Evolutionary conservation across 1,140 invertebrate species (phyloP), one percentile per base, ranked within the genome.

Genomic region (Drosophila cardini): DNA sequence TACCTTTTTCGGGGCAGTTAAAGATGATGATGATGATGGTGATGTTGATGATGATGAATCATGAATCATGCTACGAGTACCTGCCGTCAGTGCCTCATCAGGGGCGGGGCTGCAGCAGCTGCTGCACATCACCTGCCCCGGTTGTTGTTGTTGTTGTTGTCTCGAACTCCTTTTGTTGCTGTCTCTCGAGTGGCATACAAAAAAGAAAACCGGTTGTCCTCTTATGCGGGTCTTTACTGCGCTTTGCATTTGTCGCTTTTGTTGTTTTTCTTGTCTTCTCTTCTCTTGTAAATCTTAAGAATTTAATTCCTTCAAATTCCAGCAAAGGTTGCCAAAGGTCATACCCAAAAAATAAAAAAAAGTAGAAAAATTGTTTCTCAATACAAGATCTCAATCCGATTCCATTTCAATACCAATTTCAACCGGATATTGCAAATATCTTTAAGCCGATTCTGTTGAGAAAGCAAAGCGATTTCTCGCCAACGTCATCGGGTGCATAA

Each of bases 11-110:
- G 48, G 21, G 42, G 52, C 43, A 46, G 13, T 30, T 9, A n/a
- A 63, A 13, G 61, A 8, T n/a, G 63, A 46, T 34, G 52, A 36
- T 26, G 43, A 13, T 38, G 52, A 26, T 13, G 65, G 21, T 40
- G 43, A 34, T 68, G 65, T 67, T 60, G 62, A 18, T 38, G 56
- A 8, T 72, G 64, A 69, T 73, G 71, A 73, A 64, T 71, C 60
- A 71, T 69, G 71, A 55, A 53, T 61, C 56, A 61, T 64, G 50
- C 32, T 16, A 7, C 45, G 55, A 61, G 56, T 69, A 69, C 71
- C 69, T 72, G 69, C 60, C 57, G 32, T 40, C 30, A 34, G 30
- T 34, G 56, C 55, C 32, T 46, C 46, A 58, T n/a, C 46, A 55
- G 53, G 15, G 67, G 67, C 67, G 48, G 50, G 67, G 57, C 15